Evolutionary conservation across 2,888 invertebrate genomes (phyloP), one percentile per base, ranked within the genome.

Genomic region (Litoditis marina): DNA sequence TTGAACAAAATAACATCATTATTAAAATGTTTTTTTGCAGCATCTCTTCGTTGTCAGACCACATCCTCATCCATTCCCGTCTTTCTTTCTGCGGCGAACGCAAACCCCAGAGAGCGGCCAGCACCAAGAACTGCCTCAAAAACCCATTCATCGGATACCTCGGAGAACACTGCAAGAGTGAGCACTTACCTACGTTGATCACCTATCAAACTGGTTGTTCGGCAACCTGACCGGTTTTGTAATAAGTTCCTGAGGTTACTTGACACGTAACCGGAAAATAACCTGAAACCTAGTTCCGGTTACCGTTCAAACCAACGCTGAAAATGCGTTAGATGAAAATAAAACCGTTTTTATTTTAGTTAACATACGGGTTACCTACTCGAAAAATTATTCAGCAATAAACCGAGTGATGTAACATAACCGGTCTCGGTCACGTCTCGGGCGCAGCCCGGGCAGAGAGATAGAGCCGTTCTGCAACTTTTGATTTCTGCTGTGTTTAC

Each of bases 41-140:
- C 39, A 81, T 81, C 66, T 76, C 78, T 59, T 81, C 81, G 34
- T 77, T 81, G 63, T 82, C 81, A 54, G 81, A 81, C 61, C 78
- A 78, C 69, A 81, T 81, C 61, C 73, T 80, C 61, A 78, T 81
- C 70, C 76, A 81, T 52, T 73, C 76, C 51, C 79, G 81, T 39
- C 68, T 81, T 34, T 62, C 78, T 22, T 81, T 81, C 77, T 81
- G 81, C 62, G 78, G 75, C 16, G 81, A 81, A 55, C 74, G 81
- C 39, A 81, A 81, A 62, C 80, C 81, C 36, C 73, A 71, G 50
- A 68, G 81, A 30, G 81, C 81, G 42, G 54, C 68, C 27, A 65
- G 74, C 56, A 81, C 80, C 25, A 66, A 68, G 42, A 65, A 68
- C 47, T 81, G 81, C 62, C 68, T 81, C 54, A 68, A 70, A 58